These are phyloP conservation scores for Philonicus albiceps DNA, from an alignment of 2,888 invertebrate species.

Conservation along the genomic window DNA sequence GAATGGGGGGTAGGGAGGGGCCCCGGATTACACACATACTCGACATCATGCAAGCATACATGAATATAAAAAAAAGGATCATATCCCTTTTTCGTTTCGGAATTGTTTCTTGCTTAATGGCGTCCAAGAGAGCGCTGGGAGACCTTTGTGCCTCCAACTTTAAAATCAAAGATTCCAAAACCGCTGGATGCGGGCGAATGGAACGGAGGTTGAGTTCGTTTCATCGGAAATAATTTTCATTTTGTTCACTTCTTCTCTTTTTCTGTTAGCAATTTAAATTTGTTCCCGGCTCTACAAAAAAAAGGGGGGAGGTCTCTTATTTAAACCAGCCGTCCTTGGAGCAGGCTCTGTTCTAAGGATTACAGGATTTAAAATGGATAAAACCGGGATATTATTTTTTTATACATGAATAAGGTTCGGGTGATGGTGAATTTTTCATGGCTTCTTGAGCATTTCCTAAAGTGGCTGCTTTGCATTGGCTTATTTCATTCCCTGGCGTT, in stretches of 20 bases:
- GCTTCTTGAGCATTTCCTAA: background rate
- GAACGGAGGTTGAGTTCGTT: background rate
- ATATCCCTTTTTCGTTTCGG: constrained; percentile 23
- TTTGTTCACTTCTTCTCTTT: background rate
- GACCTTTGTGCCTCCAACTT: background rate
- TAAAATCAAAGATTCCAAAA: constrained; percentile 16
- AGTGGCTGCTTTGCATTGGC: constrained; percentile 5
- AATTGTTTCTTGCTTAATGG: constrained; percentile 23
- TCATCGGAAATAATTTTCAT: constrained; percentile 20
- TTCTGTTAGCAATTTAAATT: constrained; percentile 34
- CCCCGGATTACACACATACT: background rate
- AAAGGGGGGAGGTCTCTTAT: background rate
- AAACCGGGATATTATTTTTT: constrained; percentile 25
- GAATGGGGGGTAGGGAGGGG: no score
- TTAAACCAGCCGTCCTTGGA: background rate
- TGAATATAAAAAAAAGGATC: constrained; percentile 38
- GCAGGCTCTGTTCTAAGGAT: constrained; percentile 7
- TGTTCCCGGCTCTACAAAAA: background rate
- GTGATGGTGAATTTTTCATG: constrained; percentile 31
- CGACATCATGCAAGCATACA: constrained; percentile 22
- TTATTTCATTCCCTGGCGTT: background rate
- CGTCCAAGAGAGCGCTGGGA: background rate
- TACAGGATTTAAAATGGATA: constrained; percentile 34
- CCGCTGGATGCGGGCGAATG: background rate
- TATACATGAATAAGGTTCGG: constrained; percentile 26